Conservation (phyloP, 2,888 invertebrate species). For the Eurois occulta region DNA sequence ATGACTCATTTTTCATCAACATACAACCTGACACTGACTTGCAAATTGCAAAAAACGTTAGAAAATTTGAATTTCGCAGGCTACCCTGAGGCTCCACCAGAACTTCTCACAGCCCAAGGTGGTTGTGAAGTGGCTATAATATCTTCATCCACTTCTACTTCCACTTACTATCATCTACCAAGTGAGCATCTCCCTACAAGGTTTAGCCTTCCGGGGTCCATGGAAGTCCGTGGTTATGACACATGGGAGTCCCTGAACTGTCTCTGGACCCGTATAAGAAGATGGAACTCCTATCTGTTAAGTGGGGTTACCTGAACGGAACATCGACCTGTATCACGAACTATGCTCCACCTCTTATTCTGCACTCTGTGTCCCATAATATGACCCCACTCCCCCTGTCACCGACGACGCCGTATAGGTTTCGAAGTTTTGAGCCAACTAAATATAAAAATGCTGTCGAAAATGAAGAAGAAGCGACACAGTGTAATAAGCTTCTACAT, state of each 20-base stretch:
- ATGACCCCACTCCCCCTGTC: neutral
- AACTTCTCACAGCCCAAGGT: neutral
- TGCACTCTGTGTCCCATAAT: neutral
- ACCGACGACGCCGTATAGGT: neutral
- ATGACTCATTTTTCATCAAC: too few relatives aligned
- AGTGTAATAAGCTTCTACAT: too few relatives aligned
- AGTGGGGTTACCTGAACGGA: neutral
- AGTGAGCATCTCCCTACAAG: neutral
- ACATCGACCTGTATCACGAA: neutral
- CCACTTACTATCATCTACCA: neutral
- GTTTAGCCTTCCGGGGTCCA: neutral
- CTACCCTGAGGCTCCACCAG: too few relatives aligned
- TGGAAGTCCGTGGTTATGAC: too few relatives aligned
- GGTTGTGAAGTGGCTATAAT: neutral
- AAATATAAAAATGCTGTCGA: neutral
- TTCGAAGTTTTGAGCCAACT: neutral
- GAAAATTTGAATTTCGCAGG: too few relatives aligned
- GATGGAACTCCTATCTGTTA: neutral
- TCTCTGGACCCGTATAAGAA: neutral
- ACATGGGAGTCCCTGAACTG: neutral
- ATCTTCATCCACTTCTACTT: too few relatives aligned
- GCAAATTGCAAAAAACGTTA: too few relatives aligned
- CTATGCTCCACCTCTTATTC: neutral
- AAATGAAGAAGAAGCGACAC: neutral
- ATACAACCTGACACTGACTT: too few relatives aligned